phyloP scores from a whole-genome alignment of 2,888 invertebrate species.

The Eupithecia pulchellata region DNA sequence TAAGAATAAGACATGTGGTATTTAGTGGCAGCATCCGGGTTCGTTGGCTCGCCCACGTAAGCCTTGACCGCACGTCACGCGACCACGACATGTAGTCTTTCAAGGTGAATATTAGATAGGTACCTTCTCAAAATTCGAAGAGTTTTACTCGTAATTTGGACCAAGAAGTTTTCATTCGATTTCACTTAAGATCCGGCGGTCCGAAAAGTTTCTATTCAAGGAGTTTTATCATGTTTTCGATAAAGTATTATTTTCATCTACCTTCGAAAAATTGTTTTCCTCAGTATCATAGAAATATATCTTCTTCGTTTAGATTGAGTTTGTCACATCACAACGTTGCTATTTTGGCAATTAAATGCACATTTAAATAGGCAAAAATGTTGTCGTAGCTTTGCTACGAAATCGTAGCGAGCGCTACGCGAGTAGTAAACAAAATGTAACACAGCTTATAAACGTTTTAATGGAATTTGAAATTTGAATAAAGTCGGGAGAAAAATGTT shows the following conservation, averaged over 20 bases:
- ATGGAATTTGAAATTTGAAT: background rate
- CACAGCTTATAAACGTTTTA: slow-evolving; percentile 1
- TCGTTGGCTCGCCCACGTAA: slow-evolving; percentile 75
- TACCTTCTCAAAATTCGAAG: background rate
- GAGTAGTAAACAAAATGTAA: background rate
- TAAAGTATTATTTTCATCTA: background rate
- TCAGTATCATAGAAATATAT: background rate
- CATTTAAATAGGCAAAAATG: background rate
- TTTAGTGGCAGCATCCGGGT: slow-evolving; percentile 73
- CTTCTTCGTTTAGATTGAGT: background rate
- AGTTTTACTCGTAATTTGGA: background rate
- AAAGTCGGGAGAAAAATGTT: background rate
- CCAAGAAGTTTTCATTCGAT: background rate
- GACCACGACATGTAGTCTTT: slow-evolving; percentile 35
- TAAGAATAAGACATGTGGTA: slow-evolving; percentile 55
- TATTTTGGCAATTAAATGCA: background rate
- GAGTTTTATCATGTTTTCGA: background rate
- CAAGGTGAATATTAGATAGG: slow-evolving; percentile 24
- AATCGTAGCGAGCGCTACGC: slow-evolving; percentile 8
- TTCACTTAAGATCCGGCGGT: background rate
- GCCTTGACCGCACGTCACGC: slow-evolving; percentile 71
- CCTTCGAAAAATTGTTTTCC: background rate
- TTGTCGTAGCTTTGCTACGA: slow-evolving; percentile 9
- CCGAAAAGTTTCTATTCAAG: background rate
- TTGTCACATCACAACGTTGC: background rate